These are phyloP conservation scores for Neotoma lepida DNA, from an alignment of 2,113 vertebrate species.

Conservation along the genomic window DNA sequence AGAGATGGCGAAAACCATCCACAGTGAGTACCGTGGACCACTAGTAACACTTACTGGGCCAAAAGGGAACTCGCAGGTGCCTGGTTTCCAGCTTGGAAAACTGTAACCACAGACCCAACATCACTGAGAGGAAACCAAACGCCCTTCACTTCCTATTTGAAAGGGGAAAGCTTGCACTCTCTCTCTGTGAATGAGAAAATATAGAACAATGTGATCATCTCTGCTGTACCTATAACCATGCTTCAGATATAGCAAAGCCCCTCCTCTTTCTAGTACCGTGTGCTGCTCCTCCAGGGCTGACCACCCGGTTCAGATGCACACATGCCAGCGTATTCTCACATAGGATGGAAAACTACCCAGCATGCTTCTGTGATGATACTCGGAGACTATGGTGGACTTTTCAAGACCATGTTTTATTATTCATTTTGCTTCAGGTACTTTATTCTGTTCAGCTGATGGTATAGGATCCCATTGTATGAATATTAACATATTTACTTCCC, in stretches of 20 bases:
- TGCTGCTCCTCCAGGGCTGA: neutral
- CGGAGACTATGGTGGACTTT: conserved; percentile 4
- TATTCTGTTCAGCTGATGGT: neutral
- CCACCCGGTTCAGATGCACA: accelerated
- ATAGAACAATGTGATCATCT: neutral
- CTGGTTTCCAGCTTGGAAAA: neutral
- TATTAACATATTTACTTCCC: neutral
- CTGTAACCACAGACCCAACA: neutral
- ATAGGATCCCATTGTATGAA: neutral
- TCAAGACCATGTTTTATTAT: neutral
- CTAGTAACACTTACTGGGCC: neutral
- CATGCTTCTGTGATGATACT: neutral
- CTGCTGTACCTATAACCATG: neutral
- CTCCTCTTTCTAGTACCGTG: neutral
- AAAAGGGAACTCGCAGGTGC: neutral
- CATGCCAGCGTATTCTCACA: neutral
- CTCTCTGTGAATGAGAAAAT: neutral
- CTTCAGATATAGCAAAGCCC: neutral
- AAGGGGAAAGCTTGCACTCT: neutral
- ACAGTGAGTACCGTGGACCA: conserved; percentile 82
- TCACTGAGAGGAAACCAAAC: neutral
- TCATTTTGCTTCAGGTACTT: neutral
- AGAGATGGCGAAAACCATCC: conserved; percentile 86
- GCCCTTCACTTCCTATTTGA: neutral
- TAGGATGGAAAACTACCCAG: neutral